A percentile compares a stretch with the other conserved stretches of the same genome.
Evolutionary conservation across 2,888 invertebrate genomes (phyloP).

Genomic region (Pilophorus perplexus): DNA sequence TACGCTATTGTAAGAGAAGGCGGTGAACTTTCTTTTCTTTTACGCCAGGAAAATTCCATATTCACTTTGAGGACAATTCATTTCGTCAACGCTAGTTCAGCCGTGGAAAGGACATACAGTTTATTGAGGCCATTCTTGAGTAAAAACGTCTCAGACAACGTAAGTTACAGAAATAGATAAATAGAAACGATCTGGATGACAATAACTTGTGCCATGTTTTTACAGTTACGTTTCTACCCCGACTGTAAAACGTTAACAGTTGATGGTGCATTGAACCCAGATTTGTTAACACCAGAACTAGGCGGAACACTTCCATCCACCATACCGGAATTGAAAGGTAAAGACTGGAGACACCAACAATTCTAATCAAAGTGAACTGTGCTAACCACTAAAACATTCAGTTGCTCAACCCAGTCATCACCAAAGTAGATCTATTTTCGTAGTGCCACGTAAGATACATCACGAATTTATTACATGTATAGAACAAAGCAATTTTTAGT

Average conservation of each 20-base stretch:
- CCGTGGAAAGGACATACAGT: conserved; percentile 47
- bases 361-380: too few relatives aligned
- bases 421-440: too few relatives aligned
- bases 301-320: conserved; percentile 10
- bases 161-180: conserved; percentile 26
- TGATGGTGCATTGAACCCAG: conserved; percentile 9
- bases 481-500: too few relatives aligned
- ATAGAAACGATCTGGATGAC: neutral
- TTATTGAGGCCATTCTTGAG: conserved; percentile 48
- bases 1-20: neutral
- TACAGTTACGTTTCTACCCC: conserved; percentile 14
- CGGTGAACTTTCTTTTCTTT: neutral
- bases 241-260: neutral
- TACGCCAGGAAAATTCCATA: conserved; percentile 47
- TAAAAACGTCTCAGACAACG: conserved; percentile 35
- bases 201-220: neutral
- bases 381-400: too few relatives aligned
- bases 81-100: conserved; percentile 47
- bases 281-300: conserved; percentile 11
- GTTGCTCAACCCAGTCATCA: too few relatives aligned
- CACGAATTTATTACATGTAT: too few relatives aligned
- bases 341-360: too few relatives aligned
- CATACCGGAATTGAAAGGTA: conserved; percentile 6
- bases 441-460: too few relatives aligned
- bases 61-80: conserved; percentile 48